These are phyloP conservation scores for Catharus minimus DNA, from an alignment of 2,113 vertebrate species.

Conservation along the genomic window DNA sequence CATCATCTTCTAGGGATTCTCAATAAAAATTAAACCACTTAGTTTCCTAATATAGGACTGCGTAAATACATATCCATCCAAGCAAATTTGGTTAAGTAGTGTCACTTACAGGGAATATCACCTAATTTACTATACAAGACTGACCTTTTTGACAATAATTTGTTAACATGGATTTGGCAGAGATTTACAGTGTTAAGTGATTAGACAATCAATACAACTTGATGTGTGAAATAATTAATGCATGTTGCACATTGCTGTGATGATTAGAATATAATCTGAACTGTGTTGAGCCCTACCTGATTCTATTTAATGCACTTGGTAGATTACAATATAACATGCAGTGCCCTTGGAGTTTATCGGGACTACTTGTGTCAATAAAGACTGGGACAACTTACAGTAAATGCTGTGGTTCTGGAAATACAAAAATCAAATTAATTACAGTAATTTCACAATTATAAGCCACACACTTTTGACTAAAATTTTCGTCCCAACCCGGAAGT, in stretches of 20 bases:
- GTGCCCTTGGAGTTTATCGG: neutral
- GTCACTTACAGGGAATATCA: neutral
- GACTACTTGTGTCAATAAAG: neutral
- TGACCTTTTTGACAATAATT: conserved; percentile 22
- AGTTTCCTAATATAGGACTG: neutral
- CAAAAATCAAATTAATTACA: neutral
- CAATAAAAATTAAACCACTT: neutral
- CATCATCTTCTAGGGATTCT: neutral
- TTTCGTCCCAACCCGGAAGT: too few relatives aligned
- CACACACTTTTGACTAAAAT: too few relatives aligned
- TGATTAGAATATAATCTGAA: neutral
- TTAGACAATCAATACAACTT: neutral
- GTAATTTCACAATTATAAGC: too few relatives aligned
- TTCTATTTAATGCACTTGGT: neutral
- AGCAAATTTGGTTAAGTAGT: neutral
- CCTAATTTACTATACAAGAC: neutral
- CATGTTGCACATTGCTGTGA: neutral
- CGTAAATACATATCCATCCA: neutral
- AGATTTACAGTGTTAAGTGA: neutral
- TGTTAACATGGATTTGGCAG: neutral
- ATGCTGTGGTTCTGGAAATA: neutral
- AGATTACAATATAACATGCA: neutral
- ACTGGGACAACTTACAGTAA: neutral
- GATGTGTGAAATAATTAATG: neutral
- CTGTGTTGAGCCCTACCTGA: neutral